Evolutionary conservation across 2,797 vertebrate species (phyloP).

Genomic region (Betta splendens): DNA sequence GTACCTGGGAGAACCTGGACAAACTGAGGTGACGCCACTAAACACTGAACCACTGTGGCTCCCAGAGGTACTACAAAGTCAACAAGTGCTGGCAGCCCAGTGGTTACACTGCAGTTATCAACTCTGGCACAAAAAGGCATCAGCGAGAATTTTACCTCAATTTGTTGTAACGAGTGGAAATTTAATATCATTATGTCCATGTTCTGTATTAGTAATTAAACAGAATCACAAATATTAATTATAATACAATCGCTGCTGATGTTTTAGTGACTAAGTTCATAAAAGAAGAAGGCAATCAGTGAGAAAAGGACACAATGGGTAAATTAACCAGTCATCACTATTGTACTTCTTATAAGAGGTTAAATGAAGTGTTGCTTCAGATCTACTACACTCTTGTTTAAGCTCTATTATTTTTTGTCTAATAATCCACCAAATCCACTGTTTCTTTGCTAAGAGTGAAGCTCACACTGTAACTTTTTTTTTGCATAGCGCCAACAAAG

Average conservation of each 20-base stretch:
- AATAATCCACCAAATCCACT: not conserved
- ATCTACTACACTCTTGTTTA: not conserved
- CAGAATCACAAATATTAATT: no score
- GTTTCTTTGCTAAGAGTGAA: not conserved
- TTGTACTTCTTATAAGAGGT: constrained; percentile 24
- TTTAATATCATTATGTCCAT: no score
- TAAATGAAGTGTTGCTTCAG: constrained; percentile 28
- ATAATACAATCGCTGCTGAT: constrained; percentile 58
- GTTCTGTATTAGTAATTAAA: no score
- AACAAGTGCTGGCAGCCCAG: no score
- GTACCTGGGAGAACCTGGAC: no score
- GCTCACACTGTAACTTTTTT: not conserved
- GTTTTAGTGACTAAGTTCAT: constrained; percentile 32
- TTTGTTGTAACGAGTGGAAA: no score
- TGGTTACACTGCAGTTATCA: no score
- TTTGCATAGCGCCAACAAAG: constrained; percentile 5
- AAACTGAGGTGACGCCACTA: no score
- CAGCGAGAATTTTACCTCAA: no score
- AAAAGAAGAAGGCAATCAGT: constrained; percentile 44
- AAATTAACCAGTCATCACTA: constrained; percentile 30
- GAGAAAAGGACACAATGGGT: constrained; percentile 36
- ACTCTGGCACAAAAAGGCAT: no score
- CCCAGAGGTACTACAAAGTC: no score
- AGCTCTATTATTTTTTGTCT: constrained; percentile 1
- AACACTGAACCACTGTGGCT: no score